Evolutionary conservation across 2,888 invertebrate species (phyloP), one percentile per base, ranked within the genome.

Genomic region (Ernsta delagoae): DNA sequence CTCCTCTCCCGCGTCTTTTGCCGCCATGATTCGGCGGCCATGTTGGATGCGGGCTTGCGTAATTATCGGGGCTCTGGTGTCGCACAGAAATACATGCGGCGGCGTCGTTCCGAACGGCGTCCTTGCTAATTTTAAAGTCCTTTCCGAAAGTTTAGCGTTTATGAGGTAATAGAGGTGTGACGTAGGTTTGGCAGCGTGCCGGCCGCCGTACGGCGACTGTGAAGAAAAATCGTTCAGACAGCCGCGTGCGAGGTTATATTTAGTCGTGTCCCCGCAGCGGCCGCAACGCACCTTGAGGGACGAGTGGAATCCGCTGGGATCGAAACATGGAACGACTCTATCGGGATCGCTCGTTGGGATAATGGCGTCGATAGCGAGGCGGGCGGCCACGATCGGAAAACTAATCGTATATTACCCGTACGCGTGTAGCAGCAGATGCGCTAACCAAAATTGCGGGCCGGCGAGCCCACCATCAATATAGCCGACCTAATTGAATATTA

Each of bases 111-210:
- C 81, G 82, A 83, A 78, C 78, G 83, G 83, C 86, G 92, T 92
- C 92, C 92, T 92, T 92, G 92, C 92, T 91, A 89, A 89, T 88
- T 92, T 89, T 88, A 88, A 88, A 92, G 89, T 90, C 91, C 91
- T 92, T 92, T 87, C 88, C 86, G 81, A 89, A 88, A 90, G 84
- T 89, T 90, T 84, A 86, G 83, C 85, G 84, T 89, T 90, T 86
- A 86, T 92, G 92, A 92, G 90, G 91, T 92, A 91, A 91, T 82
- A 78, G 83, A 81, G 75, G 81, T 79, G 88, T 92, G 92, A 91
- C 91, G 92, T 85, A 74, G 79, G 50, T 77, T 87, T 94, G 94
- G 92, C 92, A 88, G 70, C 80, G 86, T 94, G 94, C 94, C 94
- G 93, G 78, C 63, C 76, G 86, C 63, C 76, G 87, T 89, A 88